These are phyloP conservation scores for Andrena fulva DNA, from an alignment of 2,888 invertebrate species.

Conservation along the genomic window DNA sequence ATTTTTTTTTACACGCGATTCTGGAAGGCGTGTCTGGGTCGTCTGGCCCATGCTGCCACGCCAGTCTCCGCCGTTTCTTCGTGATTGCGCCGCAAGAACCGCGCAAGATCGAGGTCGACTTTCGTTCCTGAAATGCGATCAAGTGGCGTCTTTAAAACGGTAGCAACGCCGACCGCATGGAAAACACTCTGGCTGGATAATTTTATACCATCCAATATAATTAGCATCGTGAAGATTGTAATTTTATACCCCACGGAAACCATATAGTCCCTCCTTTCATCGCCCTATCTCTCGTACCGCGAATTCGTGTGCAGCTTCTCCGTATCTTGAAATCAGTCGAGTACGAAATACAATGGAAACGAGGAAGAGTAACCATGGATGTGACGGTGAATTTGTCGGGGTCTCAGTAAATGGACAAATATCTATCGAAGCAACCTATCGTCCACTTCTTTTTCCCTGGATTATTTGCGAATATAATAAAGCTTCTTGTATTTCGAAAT, in stretches of 20 bases:
- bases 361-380: too few relatives aligned
- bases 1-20: constrained; percentile 35
- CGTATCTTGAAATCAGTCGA: too few relatives aligned
- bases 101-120: constrained; percentile 68
- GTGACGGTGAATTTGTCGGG: too few relatives aligned
- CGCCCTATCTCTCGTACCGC: not conserved
- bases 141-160: constrained; percentile 54
- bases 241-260: constrained; percentile 2
- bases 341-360: too few relatives aligned
- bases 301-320: not conserved
- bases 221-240: constrained; percentile 14
- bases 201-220: constrained; percentile 13
- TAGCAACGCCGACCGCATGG: constrained; percentile 26
- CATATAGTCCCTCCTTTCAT: not conserved
- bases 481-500: too few relatives aligned
- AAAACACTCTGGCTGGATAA: constrained; percentile 25
- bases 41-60: constrained; percentile 24
- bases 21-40: constrained; percentile 56
- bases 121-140: constrained; percentile 69
- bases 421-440: too few relatives aligned
- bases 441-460: too few relatives aligned
- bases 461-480: too few relatives aligned
- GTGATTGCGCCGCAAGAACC: constrained; percentile 44
- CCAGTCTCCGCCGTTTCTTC: constrained; percentile 44
- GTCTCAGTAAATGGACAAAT: too few relatives aligned